Evolutionary conservation across 2,888 invertebrate genomes (phyloP).

Genomic region (Lissonota sp.): DNA sequence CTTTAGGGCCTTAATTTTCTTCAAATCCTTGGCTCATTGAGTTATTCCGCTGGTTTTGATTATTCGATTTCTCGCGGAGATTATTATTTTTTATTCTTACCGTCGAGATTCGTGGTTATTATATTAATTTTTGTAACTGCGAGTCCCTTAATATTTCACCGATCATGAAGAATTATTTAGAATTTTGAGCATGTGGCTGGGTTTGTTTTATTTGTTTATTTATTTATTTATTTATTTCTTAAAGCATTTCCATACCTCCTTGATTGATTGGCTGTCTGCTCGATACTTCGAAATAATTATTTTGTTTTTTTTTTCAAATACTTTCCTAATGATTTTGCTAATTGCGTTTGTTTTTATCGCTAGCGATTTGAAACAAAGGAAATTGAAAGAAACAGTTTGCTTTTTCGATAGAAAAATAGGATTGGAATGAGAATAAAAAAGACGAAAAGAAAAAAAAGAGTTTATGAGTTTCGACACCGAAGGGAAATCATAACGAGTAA

Average conservation of each 20-base stretch:
- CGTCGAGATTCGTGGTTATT: constrained; percentile 51
- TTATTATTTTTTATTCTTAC: constrained; percentile 4
- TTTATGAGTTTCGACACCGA: constrained; percentile 11
- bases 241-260: constrained; percentile 8
- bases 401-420: constrained; percentile 5
- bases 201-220: constrained; percentile 48
- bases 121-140: constrained; percentile 63
- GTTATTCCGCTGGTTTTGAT: neutral
- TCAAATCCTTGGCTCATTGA: neutral
- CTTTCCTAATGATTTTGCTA: constrained; percentile 6
- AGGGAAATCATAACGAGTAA: constrained; percentile 51
- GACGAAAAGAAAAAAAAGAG: constrained; percentile 18
- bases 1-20: constrained; percentile 32
- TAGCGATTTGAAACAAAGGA: constrained; percentile 15
- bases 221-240: constrained; percentile 30
- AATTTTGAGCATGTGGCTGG: constrained; percentile 68
- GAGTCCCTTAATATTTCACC: constrained; percentile 71
- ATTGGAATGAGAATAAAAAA: neutral
- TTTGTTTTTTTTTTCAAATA: neutral
- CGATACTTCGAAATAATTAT: constrained; percentile 15
- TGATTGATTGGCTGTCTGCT: constrained; percentile 13
- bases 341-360: constrained; percentile 7
- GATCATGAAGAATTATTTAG: constrained; percentile 75
- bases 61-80: neutral
- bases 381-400: neutral